Base-by-base conservation (phyloP, 2,888 invertebrate species). In the Aporophyla lueneburgensis region DNA sequence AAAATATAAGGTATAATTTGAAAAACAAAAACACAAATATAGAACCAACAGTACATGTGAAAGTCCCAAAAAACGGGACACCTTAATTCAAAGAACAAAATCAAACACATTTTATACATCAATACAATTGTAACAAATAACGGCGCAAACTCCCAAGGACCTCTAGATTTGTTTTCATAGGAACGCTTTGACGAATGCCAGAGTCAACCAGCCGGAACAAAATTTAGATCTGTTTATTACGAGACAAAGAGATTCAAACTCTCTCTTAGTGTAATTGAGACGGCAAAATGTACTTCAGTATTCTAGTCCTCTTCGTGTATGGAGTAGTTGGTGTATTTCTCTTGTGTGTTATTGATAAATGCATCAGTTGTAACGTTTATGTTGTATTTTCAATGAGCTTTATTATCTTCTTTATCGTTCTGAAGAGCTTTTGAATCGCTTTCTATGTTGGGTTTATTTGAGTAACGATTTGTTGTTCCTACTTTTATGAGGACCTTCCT, bases 151-250 rank as follows among this genome's bases (percentile, higher is more conserved):
- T 89, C 86, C 82, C 85, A 88, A 89, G 87, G 88, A 87, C 80
- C 82, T 49, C 76, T 86, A 88, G 85, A 89, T 90, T 89, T 88
- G 88, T 92, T 88, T 89, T 90, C 86, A 89, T 80, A 83, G 86
- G 87, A 91, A 91, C 88, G 91, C 92, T 92, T 92, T 92, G 91
- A 92, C 90, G 89, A 89, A 92, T 91, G 85, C 90, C 89, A 82
- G 86, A 88, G 85, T 86, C 89, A 91, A 88, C 86, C 88, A 87
- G 86, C 87, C 88, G 79, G 86, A 85, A 87, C 85, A 84, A 87
- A 88, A 89, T 89, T 91, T 88, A 82, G 85, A 87, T 83, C 86
- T 89, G 91, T 90, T 89, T 91, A 90, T 91, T 90, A 84, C 85
- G 77, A 82, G 77, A 84, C 85, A 84, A 78, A 88, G 85, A 84